Base-by-base conservation (phyloP, 2,888 invertebrate species). In the Vandiemenella viatica region DNA sequence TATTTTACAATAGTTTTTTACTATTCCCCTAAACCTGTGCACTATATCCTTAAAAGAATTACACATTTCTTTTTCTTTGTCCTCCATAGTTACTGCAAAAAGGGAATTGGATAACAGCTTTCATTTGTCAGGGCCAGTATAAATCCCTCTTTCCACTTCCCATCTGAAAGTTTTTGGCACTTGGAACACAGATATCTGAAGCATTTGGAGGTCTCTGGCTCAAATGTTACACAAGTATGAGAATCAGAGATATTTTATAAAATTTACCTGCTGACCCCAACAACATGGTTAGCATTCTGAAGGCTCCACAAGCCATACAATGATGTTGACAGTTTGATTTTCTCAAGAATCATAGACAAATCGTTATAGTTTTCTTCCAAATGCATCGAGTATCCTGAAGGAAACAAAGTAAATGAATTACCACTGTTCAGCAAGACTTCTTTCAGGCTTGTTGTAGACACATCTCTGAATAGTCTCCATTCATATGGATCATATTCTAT, bases 181-280 rank as follows among this genome's bases (percentile, higher is more conserved):
- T 8, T 23, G 26, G 26, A 23, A 23, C n/a, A n/a, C n/a, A n/a
- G n/a, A n/a, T 23, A 23, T 23, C 26, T 10, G 26, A 23, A 23
- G 10, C 26, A 23, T 8, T 42, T 60, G 61, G 22, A 58, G 51
- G 32, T 51, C 38, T 50, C 47, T 55, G 52, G 49, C 57, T 48
- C 57, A 52, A 49, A 59, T 43, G 15, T 22, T 15, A 21, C 43
- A 43, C 17, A 42, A 38, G 40, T 7, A 38, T 7, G 18, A 19
- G 44, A 59, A 59, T 26, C 57, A 58, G 13, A 55, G 55, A 51
- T 53, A 56, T 53, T 61, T 60, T 6, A 57, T 58, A 41, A 53
- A 59, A 6, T 60, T 59, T n/a, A 46, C 45, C 53, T 61, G 60
- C 47, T 59, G 55, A 2, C 59, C 60, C n/a, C 16, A 60, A 47